Evolutionary conservation across 1,140 invertebrate genomes (phyloP), one percentile per base, ranked within the genome.

Genomic region (Drosophila bifasciata): DNA sequence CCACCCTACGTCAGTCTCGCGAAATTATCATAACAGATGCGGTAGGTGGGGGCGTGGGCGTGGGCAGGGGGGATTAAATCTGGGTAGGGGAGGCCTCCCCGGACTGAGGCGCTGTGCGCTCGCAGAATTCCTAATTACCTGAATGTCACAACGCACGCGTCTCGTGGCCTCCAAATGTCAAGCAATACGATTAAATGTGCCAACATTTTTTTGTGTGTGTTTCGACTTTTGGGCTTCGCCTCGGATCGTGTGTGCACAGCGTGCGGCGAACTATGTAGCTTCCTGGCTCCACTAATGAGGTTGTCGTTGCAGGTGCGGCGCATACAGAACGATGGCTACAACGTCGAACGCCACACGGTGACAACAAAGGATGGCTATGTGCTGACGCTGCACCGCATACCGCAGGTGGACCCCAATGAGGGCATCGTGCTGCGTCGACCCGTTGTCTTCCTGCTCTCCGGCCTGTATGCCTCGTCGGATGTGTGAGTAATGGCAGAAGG

Each of bases 391-490:
- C 93, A 93, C 61, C 90, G 93, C 7, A 93, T 94, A 57, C 92
- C 92, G 7, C 79, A 88, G 59, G 60, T 85, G 53, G 63, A 75
- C 32, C 62, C 66, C 13, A 67, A 59, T 3, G 80, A 92, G 0
- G 92, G 94, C 2, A 67, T 50, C 0, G 90, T 96, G 2, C 93
- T 95, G 67, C 94, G 95, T 62, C 94, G 95, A 1, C 92, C 95
- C 0, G 79, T 94, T 23, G 92, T 91, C 25, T 94, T 93, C 68
- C 79, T 94, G 8, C 86, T 96, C 56, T 96, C 97, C 88, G 96
- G 96, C 2, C 90, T 97, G 8, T 84, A 96, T 1, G 94, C 93
- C 2, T 94, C 94, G 3, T 89, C 84, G 64, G 81, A 86, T 86
- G 81, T 85, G 81, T 85, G 46, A 51, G 81, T 85, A 59, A 13